Evolutionary conservation across 2,113 vertebrate genomes (phyloP).

Genomic region (Oreotragus oreotragus): DNA sequence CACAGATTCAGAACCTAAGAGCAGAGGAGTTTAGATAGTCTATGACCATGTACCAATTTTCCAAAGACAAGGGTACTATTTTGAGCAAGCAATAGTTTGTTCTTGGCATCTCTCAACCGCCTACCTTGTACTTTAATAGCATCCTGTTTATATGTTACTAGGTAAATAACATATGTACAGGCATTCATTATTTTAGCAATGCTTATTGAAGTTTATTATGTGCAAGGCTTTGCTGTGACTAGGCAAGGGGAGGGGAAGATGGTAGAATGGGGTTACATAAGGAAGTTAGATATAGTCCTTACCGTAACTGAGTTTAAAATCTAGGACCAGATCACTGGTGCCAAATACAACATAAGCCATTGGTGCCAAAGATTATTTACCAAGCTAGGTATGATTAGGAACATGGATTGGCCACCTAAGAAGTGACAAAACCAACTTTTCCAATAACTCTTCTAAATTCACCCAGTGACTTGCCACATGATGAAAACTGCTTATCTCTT

Average conservation of each 20-base stretch:
- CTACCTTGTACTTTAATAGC: neutral
- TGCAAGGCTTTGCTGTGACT: neutral
- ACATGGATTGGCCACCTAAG: neutral
- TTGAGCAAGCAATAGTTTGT: neutral
- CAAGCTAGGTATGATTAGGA: neutral
- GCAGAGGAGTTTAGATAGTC: neutral
- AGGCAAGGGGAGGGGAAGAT: neutral
- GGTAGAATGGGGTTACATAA: neutral
- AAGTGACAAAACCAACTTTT: neutral
- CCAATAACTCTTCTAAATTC: constrained; percentile 48
- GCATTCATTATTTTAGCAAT: neutral
- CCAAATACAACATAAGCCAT: neutral
- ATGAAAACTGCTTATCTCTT: neutral
- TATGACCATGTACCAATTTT: neutral
- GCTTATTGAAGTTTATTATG: neutral
- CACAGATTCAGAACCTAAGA: neutral
- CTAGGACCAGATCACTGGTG: neutral
- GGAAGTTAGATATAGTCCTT: neutral
- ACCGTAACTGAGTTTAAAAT: neutral
- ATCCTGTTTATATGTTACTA: neutral
- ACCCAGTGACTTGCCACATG: neutral
- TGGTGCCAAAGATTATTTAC: neutral
- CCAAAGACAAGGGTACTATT: neutral
- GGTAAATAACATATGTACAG: neutral
- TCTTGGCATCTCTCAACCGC: neutral